phyloP scores from a whole-genome alignment of 2,113 vertebrate species.

The Peucedramus taeniatus region DNA sequence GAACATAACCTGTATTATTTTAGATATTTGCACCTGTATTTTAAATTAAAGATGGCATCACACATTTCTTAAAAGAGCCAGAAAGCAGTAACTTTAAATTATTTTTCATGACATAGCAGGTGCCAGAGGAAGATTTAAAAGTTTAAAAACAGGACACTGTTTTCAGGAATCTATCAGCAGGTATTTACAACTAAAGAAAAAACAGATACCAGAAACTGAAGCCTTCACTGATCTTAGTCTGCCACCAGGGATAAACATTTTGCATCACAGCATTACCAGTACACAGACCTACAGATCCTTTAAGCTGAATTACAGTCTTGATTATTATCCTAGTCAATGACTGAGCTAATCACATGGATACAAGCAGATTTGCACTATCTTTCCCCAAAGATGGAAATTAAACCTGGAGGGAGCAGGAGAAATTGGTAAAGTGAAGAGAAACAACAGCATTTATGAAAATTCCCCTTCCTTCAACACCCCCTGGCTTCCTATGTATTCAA shows the following conservation, averaged over 20 bases:
- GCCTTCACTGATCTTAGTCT: not conserved
- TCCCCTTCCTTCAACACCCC: not conserved
- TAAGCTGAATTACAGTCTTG: constrained; percentile 23
- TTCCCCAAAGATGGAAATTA: not conserved
- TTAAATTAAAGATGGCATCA: not conserved
- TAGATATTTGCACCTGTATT: not conserved
- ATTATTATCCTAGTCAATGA: not conserved
- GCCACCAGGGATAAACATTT: not conserved
- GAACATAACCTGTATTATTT: not conserved
- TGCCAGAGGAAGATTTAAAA: not conserved
- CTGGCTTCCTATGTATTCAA: not conserved
- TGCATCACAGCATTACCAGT: not conserved
- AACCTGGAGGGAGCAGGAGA: not conserved
- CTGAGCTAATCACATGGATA: not conserved
- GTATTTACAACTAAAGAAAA: not conserved
- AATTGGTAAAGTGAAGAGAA: not conserved
- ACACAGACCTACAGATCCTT: constrained; percentile 7
- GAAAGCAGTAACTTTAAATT: not conserved
- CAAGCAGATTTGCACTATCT: not conserved
- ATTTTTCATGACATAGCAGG: not conserved
- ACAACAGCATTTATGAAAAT: not conserved
- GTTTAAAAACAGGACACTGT: not conserved
- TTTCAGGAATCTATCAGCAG: not conserved
- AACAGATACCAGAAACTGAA: not conserved
- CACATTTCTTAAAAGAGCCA: not conserved